Conservation (phyloP, 2,113 vertebrate genomes). For the Fulica atra region DNA sequence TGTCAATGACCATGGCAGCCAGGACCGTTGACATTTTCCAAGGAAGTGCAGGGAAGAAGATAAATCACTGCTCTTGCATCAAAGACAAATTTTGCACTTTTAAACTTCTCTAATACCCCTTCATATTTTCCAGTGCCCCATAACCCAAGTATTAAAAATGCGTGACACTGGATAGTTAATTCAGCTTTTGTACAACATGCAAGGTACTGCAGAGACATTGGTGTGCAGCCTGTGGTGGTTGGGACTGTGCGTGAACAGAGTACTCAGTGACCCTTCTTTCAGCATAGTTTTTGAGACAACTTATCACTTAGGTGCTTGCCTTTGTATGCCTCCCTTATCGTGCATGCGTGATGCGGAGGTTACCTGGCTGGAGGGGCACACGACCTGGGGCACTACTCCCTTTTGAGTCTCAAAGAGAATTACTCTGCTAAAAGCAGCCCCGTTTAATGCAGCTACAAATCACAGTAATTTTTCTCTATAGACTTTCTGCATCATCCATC, state of each 20-base stretch:
- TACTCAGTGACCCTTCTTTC: not conserved
- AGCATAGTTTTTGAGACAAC: not conserved
- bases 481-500: not conserved
- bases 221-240: rapidly evolving
- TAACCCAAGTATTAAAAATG: not conserved
- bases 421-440: not conserved
- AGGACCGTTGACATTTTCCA: not conserved
- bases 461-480: not conserved
- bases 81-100: not conserved
- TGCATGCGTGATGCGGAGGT: not conserved
- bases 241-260: not conserved
- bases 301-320: too few species aligned
- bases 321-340: rapidly evolving
- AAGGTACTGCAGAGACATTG: not conserved
- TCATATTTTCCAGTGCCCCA: not conserved
- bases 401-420: not conserved
- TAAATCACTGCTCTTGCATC: not conserved
- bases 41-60: not conserved
- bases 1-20: rapidly evolving
- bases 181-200: not conserved
- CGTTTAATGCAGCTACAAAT: not conserved
- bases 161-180: not conserved
- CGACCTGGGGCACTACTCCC: not conserved
- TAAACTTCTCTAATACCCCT: not conserved
- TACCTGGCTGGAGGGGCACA: not conserved